A percentile compares a stretch with the other conserved stretches of the same genome.
phyloP scores from a whole-genome alignment of 2,113 vertebrate genomes.

The Strix uralensis region DNA sequence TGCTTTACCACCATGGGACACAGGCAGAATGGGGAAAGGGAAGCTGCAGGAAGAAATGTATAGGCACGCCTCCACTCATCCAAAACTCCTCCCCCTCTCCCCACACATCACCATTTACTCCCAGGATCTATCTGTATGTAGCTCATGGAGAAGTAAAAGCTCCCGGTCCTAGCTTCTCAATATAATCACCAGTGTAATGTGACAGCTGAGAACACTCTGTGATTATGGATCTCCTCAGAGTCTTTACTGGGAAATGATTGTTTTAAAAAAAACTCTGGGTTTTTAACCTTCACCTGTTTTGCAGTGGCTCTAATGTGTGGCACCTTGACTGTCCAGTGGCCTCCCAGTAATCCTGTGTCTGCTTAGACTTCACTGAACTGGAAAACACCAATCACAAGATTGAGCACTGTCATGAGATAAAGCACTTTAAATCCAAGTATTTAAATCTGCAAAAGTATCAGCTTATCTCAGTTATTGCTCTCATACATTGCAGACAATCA shows the following conservation, averaged over 20 bases:
- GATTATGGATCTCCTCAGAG: not conserved
- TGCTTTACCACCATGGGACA: not conserved
- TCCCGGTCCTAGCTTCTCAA: not conserved
- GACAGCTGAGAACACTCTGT: not conserved
- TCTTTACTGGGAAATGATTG: not conserved
- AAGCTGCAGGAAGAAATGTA: not conserved
- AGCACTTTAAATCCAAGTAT: not conserved
- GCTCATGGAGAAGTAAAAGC: not conserved
- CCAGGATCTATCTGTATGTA: not conserved
- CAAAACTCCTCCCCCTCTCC: not conserved
- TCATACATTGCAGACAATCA: not conserved
- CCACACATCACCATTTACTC: not conserved
- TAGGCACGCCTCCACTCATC: not conserved
- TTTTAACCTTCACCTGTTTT: not conserved
- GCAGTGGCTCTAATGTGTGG: not conserved
- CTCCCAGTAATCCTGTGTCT: not conserved
- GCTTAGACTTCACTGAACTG: not conserved
- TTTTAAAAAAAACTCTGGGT: not conserved
- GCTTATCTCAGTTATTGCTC: not conserved
- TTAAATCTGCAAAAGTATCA: not conserved
- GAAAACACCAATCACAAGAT: not conserved
- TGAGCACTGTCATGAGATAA: not conserved
- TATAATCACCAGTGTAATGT: not conserved
- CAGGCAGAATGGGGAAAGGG: not conserved
- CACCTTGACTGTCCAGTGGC: not conserved